These are phyloP conservation scores for Aphidoletes aphidimyza DNA, from an alignment of 2,888 invertebrate genomes.

Conservation along the genomic window DNA sequence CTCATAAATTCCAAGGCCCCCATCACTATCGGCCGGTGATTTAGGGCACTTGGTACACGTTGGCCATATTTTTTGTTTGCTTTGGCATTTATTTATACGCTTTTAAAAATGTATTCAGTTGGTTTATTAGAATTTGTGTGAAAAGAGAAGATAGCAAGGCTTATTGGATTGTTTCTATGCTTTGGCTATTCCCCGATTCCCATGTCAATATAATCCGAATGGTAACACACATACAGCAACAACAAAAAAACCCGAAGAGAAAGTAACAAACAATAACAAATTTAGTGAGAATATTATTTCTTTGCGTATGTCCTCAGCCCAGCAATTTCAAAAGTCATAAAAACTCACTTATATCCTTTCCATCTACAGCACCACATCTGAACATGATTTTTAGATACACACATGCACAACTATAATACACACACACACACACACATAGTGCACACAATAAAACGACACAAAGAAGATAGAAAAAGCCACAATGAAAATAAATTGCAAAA, in stretches of 20 bases:
- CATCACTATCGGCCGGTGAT: too few species aligned
- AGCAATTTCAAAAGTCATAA: slow-evolving; percentile 39
- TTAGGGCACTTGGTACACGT: too few species aligned
- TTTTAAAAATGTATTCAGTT: neutral
- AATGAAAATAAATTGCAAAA: slow-evolving; percentile 38
- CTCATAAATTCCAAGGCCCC: too few species aligned
- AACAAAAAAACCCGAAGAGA: neutral
- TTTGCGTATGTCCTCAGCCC: slow-evolving; percentile 24
- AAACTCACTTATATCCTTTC: slow-evolving; percentile 26
- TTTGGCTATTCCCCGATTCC: slow-evolving; percentile 31
- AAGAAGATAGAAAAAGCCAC: neutral
- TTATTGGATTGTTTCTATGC: neutral
- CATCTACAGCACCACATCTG: too few species aligned
- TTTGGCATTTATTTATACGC: neutral
- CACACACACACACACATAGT: neutral
- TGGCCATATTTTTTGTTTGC: slow-evolving; percentile 7
- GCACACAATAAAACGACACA: neutral
- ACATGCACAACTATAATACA: neutral
- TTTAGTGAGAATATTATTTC: slow-evolving; percentile 10
- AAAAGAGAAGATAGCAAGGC: slow-evolving; percentile 17
- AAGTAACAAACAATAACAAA: slow-evolving; percentile 31
- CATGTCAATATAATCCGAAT: slow-evolving; percentile 39
- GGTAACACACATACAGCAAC: neutral
- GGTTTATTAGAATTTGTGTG: slow-evolving; percentile 34
- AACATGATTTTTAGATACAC: too few species aligned